These are phyloP conservation scores for Pachydiplax longipennis DNA, from an alignment of 2,888 invertebrate genomes.

Conservation along the genomic window DNA sequence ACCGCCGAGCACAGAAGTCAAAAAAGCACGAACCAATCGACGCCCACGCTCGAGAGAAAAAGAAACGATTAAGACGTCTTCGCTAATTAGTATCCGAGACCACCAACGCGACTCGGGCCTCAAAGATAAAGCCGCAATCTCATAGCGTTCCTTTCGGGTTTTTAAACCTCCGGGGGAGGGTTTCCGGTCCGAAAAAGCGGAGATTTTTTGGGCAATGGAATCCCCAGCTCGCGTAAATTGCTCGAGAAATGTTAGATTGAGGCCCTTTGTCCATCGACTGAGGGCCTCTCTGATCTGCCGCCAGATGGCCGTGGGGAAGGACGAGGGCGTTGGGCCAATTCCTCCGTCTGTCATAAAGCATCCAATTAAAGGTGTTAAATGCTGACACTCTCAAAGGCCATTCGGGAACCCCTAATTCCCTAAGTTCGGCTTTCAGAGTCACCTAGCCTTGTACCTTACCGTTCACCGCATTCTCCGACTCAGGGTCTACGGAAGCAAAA, in stretches of 20 bases:
- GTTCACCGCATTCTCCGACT: background rate
- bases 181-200: background rate
- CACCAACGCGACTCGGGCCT: background rate
- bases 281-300: constrained; percentile 14
- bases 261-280: background rate
- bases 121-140: background rate
- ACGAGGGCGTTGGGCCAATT: constrained; percentile 3
- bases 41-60: background rate
- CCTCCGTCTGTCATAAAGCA: constrained; percentile 39
- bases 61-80: background rate
- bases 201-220: background rate
- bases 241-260: background rate
- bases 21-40: background rate
- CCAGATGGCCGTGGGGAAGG: background rate
- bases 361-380: constrained; percentile 47
- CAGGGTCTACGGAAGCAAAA: background rate
- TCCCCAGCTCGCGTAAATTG: background rate
- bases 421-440: background rate
- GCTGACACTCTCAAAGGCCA: constrained; percentile 2
- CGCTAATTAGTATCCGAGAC: background rate
- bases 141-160: background rate
- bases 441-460: background rate
- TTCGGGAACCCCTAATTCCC: background rate
- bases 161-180: background rate
- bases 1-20: background rate